Evolutionary conservation across 2,797 vertebrate genomes (phyloP), one percentile per base, ranked within the genome.

Genomic region (Gallinago nigripennis): DNA sequence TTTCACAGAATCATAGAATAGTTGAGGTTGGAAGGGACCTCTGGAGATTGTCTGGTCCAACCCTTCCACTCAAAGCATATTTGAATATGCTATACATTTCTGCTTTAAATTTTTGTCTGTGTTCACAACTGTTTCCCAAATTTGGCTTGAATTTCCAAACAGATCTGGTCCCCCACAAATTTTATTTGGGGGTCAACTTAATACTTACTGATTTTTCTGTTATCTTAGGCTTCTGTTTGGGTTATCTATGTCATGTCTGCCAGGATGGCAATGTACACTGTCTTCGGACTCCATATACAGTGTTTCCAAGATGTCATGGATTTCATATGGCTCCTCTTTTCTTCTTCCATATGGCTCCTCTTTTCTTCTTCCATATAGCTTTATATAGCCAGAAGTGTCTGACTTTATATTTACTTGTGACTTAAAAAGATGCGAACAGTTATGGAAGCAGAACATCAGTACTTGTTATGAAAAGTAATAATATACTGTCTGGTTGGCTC

Each of bases 1-100:
- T 91, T 94, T 92, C 76, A 88, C 31, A 94, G 85, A 92, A 81
- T 83, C 89, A 64, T 48, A 89, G 82, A 87, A 96, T 91, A 94
- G 92, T 89, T 95, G 95, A 94, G 82, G 86, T 92, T 89, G 56
- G 89, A 87, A 82, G 75, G 56, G 56, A 91, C 60, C 56, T 70
- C 79, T 91, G 78, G 82, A 85, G 75, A 77, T 85, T 39, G 66
- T 77, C 75, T 89, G 19, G 56, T 63, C 84, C 91, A 91, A n/a
- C 14, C 43, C 9, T 16, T 85, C 60, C 87, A 53, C 68, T 89
- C 56, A 63, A 89, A 85, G 30, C 25, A 6, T 63, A 31, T 68
- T 94, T 90, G 53, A 94, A 39, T 86, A 75, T 58, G 50, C 61
- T 92, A 50, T 78, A 88, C 23, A 73, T 90, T 88, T 88, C 71